Evolutionary conservation across 2,797 vertebrate species (phyloP), one percentile per base, ranked within the genome.

Genomic region (Enoplosus armatus): DNA sequence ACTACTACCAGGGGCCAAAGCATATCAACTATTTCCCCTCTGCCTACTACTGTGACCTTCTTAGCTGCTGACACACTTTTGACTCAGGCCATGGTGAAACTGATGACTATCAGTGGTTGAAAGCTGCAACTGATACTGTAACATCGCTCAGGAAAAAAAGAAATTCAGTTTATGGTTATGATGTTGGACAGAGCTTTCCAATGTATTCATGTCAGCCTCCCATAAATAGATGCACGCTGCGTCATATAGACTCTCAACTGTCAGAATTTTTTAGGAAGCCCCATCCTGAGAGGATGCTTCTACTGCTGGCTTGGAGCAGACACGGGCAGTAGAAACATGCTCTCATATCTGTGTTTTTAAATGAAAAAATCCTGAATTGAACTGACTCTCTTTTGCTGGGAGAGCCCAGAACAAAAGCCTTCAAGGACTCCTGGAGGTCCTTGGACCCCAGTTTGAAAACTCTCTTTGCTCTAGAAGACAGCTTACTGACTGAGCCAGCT

Each of bases 361-460:
- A 53, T 31, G n/a, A 43, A 35, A n/a, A 55, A 67, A 69, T n/a
- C 61, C 51, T 31, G 2, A 48, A 27, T 7, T n/a, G 2, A 16
- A 39, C 6, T 39, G 39, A 14, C 5, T 37, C 9, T 59, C 12
- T 50, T 64, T 20, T 39, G 39, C 22, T 15, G 31, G 29, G 6
- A 15, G 12, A n/a, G 9, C 22, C 15, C 9, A 51, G 20, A 66
- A 24, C 6, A 35, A 53, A 67, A 54, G 12, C 31, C 53, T 79
- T 89, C 88, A 92, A 92, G 89, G 91, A 87, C 89, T 90, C 72
- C 64, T 87, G 82, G 88, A 92, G 87, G 88, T 91, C 85, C 60
- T 75, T 69, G 35, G 58, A 87, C 20, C 43, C 15, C 56, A 68
- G 65, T 84, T 87, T 79, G 35, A 50, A 39, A 75, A 76, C 24